A percentile compares a stretch with the other conserved stretches of the same genome.
Conservation (phyloP, 64 coral and sea anemone genomes). For the Stylophora pistillata region DNA sequence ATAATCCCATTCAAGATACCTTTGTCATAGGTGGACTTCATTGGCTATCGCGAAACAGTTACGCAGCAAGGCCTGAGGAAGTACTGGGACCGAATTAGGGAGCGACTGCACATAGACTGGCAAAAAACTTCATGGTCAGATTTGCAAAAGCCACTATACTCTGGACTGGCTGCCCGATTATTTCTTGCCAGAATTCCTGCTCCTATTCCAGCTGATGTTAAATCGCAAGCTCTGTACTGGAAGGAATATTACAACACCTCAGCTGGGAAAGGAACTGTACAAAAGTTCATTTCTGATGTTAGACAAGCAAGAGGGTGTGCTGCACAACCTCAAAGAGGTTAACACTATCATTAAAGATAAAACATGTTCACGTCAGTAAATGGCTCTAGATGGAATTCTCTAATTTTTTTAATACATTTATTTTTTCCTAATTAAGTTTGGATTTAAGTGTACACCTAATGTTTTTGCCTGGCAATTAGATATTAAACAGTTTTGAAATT, state of each 20-base stretch:
- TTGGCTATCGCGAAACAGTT: slow-evolving; percentile 62
- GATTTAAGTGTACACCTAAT: too few species aligned
- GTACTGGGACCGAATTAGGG: slow-evolving; percentile 46
- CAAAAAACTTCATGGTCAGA: slow-evolving; percentile 51
- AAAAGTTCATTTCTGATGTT: slow-evolving; percentile 80
- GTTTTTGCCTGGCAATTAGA: too few species aligned
- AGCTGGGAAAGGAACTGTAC: slow-evolving; percentile 54
- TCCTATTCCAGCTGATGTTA: slow-evolving; percentile 45
- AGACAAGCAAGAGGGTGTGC: slow-evolving; percentile 66
- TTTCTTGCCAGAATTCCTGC: slow-evolving; percentile 61
- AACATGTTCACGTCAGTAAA: too few species aligned
- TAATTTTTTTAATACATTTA: too few species aligned
- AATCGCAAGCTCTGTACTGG: slow-evolving; percentile 63
- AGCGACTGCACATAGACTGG: slow-evolving; percentile 59
- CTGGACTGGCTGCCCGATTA: slow-evolving; percentile 82
- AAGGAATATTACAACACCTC: slow-evolving; percentile 81
- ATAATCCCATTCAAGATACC: too few species aligned
- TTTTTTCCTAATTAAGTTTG: too few species aligned
- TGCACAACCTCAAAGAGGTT: background rate
- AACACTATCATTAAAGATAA: too few species aligned
- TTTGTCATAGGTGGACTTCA: slow-evolving; percentile 55
- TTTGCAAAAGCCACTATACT: slow-evolving; percentile 69
- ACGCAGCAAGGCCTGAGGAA: slow-evolving; percentile 35
- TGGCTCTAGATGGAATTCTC: too few species aligned
- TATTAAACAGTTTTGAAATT: too few species aligned